A percentile compares a stretch with the other conserved stretches of the same genome.
These are phyloP conservation scores for Tachyglossus aculeatus DNA, from an alignment of 2,797 vertebrate species.

Conservation along the genomic window DNA sequence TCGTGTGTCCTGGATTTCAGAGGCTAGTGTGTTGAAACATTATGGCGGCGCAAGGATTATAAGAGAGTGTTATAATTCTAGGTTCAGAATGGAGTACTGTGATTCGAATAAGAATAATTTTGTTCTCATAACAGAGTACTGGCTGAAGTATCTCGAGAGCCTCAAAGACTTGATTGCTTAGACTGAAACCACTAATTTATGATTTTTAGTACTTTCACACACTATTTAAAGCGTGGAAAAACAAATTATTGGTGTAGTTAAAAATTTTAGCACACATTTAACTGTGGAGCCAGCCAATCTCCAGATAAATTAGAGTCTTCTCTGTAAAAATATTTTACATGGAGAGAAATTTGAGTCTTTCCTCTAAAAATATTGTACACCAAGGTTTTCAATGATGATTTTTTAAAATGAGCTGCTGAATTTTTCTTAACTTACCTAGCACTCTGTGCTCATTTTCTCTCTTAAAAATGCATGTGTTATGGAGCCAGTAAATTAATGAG, in stretches of 20 bases:
- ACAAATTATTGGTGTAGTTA: neutral
- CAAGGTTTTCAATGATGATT: neutral
- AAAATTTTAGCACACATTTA: neutral
- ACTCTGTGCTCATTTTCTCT: neutral
- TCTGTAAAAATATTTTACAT: too few species aligned
- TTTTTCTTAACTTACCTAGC: neutral
- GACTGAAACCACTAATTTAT: neutral
- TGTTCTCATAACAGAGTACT: neutral
- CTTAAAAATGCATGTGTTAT: too few species aligned
- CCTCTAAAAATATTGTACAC: too few species aligned
- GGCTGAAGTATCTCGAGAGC: neutral
- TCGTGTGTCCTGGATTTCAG: neutral
- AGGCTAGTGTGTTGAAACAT: neutral
- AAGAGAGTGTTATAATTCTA: neutral
- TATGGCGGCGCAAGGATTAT: neutral
- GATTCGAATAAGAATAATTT: neutral
- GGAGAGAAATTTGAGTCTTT: too few species aligned
- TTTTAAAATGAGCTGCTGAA: neutral
- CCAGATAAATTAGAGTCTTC: neutral
- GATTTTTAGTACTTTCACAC: conserved; percentile 8
- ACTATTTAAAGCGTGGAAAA: neutral
- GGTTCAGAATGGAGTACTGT: neutral
- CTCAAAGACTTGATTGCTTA: neutral
- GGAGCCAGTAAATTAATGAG: too few species aligned
- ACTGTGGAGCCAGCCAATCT: neutral